Evolutionary conservation across 2,113 vertebrate species (phyloP).

Genomic region (Ramphastos sulfuratus): DNA sequence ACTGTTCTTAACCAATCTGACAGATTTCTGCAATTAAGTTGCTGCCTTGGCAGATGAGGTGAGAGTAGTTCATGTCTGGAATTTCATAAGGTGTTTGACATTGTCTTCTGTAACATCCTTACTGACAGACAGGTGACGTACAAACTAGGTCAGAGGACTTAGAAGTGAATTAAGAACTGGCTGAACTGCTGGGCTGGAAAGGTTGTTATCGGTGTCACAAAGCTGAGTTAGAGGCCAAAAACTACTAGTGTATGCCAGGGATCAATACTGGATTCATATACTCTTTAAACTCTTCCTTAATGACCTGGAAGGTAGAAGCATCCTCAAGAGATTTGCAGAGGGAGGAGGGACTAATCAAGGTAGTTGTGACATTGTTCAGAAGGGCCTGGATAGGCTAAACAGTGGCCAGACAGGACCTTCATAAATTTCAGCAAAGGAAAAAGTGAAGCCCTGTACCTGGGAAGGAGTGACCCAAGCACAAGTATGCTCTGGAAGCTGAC

Average conservation of each 20-base stretch:
- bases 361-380: background rate
- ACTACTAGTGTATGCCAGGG: background rate
- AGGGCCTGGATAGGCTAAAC: background rate
- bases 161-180: background rate
- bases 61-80: background rate
- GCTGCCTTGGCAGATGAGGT: background rate
- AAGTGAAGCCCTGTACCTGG: background rate
- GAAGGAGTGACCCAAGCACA: background rate
- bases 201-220: background rate
- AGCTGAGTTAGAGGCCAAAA: background rate
- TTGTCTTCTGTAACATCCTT: background rate
- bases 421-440: background rate
- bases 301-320: background rate
- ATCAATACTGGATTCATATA: background rate
- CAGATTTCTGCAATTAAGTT: background rate
- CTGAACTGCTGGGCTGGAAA: background rate
- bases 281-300: background rate
- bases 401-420: background rate
- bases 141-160: background rate
- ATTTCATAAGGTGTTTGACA: background rate
- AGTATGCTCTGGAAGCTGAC: fast-evolving
- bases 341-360: background rate
- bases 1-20: background rate
- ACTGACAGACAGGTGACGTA: background rate
- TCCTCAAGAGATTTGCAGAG: background rate